Evolutionary conservation across 2,888 invertebrate genomes (phyloP).

Genomic region (Limnephilus rhombicus): DNA sequence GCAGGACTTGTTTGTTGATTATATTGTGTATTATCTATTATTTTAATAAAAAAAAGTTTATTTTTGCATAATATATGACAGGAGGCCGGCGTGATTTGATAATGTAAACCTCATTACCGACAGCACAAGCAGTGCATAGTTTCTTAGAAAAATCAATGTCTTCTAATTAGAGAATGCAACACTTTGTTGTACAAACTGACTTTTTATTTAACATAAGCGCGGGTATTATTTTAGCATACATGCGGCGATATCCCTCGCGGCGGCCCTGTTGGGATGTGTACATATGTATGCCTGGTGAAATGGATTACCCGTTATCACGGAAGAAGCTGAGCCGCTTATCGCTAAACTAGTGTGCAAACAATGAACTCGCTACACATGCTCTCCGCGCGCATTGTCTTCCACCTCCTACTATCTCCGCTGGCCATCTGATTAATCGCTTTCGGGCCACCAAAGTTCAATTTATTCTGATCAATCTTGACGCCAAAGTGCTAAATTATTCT

Average conservation of each 20-base stretch:
- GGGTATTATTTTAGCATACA: too few species aligned
- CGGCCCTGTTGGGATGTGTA: not conserved
- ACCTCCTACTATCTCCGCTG: constrained; percentile 30
- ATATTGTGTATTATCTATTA: too few species aligned
- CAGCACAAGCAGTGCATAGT: too few species aligned
- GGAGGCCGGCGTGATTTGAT: too few species aligned
- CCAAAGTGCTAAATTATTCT: constrained; percentile 29
- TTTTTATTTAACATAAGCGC: too few species aligned
- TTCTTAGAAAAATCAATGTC: too few species aligned
- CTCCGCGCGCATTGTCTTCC: constrained; percentile 42
- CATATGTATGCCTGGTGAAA: constrained; percentile 50
- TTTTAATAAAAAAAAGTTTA: too few species aligned
- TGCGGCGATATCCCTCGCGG: not conserved
- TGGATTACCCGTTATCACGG: constrained; percentile 63
- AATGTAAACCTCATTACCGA: too few species aligned
- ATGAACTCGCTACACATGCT: constrained; percentile 50
- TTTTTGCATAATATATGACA: too few species aligned
- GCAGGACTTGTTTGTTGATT: too few species aligned
- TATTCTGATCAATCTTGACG: constrained; percentile 45
- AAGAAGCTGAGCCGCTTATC: constrained; percentile 52
- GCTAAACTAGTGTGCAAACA: constrained; percentile 48
- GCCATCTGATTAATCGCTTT: constrained; percentile 45
- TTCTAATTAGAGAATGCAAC: too few species aligned
- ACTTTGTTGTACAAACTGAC: too few species aligned
- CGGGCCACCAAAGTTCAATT: constrained; percentile 41